Base-by-base conservation (phyloP, 2,888 invertebrate genomes). In the Archaeoteleia sp. region DNA sequence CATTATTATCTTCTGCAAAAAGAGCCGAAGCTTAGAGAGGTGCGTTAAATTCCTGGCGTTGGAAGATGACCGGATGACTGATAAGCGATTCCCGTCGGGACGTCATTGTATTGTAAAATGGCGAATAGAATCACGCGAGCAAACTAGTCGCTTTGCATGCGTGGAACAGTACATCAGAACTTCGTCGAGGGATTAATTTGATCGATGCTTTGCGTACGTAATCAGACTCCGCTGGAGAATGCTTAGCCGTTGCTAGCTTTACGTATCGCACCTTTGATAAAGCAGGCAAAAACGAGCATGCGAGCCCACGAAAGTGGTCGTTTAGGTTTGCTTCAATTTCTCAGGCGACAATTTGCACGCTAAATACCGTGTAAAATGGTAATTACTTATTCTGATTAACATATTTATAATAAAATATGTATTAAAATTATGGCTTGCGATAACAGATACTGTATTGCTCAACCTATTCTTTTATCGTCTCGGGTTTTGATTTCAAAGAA, bases 151-250 rank as follows among this genome's bases (percentile, higher is more conserved):
- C 65, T 76, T 73, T 74, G 75, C 75, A 74, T 77, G 71, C 75
- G 71, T 66, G 40, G 54, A 55, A 51, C 61, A 53, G 34, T 37
- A 67, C 32, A 43, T 62, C 63, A 54, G 58, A 5, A 51, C 34
- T 51, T 55, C 60, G 46, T 65, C 46, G 46, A 39, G 54, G 74
- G 79, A 81, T 81, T 79, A 78, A 78, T 74, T 77, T 79, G 81
- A 81, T 81, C 71, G 81, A 79, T 81, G 77, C 70, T 51, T 63
- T 65, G 71, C 67, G 63, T 74, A 71, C 71, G 30, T 68, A 76
- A 72, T 61, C 72, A 42, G 62, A 49, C 23, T 48, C 14, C 57
- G 45, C 45, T 39, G 30, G 37, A 27, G 40, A 15, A 65, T 58
- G 57, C 42, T 60, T 45, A 43, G 40, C 17, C 12, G 54, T 42